Evolutionary conservation across 2,797 vertebrate genomes (phyloP).

Genomic region (Hoplostethus atlanticus): DNA sequence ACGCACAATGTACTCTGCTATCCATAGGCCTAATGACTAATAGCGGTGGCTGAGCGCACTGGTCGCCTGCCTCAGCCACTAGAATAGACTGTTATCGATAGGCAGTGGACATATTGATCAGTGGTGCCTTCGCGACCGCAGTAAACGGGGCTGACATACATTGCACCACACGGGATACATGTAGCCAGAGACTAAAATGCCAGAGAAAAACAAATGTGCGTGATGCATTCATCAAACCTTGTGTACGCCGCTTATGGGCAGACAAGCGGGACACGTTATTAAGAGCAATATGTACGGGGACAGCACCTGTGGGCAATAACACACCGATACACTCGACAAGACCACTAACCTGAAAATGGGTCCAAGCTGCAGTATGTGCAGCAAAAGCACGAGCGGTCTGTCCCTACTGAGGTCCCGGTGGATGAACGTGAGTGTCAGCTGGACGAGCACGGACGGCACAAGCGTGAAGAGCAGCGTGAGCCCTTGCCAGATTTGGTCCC

Average conservation of each 20-base stretch:
- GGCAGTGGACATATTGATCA: slow-evolving; percentile 42
- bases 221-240: slow-evolving; percentile 20
- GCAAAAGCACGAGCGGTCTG: slow-evolving; percentile 92
- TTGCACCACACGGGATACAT: slow-evolving; percentile 19
- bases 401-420: slow-evolving; percentile 96
- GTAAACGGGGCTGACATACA: slow-evolving; percentile 32
- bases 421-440: slow-evolving; percentile 95
- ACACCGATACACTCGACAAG: neutral
- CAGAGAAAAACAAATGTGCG: slow-evolving; percentile 54
- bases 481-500: slow-evolving; percentile 93
- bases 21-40: neutral
- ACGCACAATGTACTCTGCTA: neutral
- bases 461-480: slow-evolving; percentile 96
- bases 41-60: neutral
- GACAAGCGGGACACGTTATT: slow-evolving; percentile 16
- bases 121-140: slow-evolving; percentile 23
- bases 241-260: slow-evolving; percentile 30
- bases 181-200: slow-evolving; percentile 32
- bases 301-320: slow-evolving; percentile 22
- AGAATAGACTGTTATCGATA: slow-evolving; percentile 51
- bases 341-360: slow-evolving; percentile 92
- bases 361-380: slow-evolving; percentile 96
- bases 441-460: slow-evolving; percentile 92
- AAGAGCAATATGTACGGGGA: neutral
- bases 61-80: slow-evolving; percentile 4